Percentiles rank a stretch among this genome's conserved stretches.
These are phyloP conservation scores for Sylvilagus floridanus DNA, from an alignment of 2,797 vertebrate genomes.

Conservation along the genomic window DNA sequence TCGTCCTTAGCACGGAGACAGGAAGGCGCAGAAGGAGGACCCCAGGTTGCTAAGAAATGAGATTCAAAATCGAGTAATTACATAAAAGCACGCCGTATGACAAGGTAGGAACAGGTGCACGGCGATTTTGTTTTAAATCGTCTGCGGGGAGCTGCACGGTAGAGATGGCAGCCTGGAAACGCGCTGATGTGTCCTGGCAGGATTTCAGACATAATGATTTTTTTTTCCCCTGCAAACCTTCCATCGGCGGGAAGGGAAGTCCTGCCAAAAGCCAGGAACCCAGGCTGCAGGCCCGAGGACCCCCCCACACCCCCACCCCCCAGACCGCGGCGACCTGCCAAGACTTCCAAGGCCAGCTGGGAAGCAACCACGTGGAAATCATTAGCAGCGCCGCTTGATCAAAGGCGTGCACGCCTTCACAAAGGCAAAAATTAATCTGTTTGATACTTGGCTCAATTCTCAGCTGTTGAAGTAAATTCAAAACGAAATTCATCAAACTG, in stretches of 20 bases:
- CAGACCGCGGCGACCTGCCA: slow-evolving; percentile 84
- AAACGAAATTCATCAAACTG: slow-evolving; percentile 84
- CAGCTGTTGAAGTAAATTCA: slow-evolving; percentile 85
- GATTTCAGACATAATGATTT: slow-evolving; percentile 86
- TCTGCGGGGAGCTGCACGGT: slow-evolving; percentile 86
- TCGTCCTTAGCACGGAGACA: slow-evolving; percentile 59
- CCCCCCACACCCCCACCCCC: slow-evolving; percentile 66
- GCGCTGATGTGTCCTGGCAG: slow-evolving; percentile 86
- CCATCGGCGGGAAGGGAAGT: slow-evolving; percentile 86
- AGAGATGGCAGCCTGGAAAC: slow-evolving; percentile 86
- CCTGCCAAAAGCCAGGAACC: slow-evolving; percentile 88
- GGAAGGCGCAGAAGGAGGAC: slow-evolving; percentile 40
- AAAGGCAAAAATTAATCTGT: slow-evolving; percentile 84
- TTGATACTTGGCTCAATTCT: slow-evolving; percentile 87
- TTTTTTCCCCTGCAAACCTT: slow-evolving; percentile 86
- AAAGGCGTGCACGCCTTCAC: slow-evolving; percentile 82
- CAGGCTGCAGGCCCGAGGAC: slow-evolving; percentile 85
- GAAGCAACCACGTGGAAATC: slow-evolving; percentile 89
- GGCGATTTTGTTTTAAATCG: slow-evolving; percentile 76
- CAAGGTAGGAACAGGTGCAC: slow-evolving; percentile 87
- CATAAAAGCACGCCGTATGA: slow-evolving; percentile 76
- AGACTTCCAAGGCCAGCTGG: slow-evolving; percentile 86
- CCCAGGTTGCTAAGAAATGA: slow-evolving; percentile 56
- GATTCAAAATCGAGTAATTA: slow-evolving; percentile 53
- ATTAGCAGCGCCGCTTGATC: slow-evolving; percentile 86